phyloP scores from a whole-genome alignment of 2,888 invertebrate genomes.

The Limnephilus auricula region DNA sequence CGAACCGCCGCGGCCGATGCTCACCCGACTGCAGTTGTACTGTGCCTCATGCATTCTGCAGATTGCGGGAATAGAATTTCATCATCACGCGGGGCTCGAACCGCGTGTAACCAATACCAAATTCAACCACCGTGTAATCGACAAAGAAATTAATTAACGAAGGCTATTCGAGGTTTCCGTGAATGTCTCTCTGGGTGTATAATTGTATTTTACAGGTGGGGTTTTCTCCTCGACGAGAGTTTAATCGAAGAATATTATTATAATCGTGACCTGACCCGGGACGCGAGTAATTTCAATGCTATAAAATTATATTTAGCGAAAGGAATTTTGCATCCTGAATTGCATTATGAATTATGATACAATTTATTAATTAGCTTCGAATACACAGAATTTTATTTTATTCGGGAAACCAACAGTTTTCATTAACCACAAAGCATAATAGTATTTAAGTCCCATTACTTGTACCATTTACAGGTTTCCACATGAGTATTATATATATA shows the following conservation, averaged over 20 bases:
- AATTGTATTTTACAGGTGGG: not conserved
- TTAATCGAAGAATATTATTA: constrained; percentile 17
- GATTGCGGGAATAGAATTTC: constrained; percentile 39
- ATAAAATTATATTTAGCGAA: constrained; percentile 4
- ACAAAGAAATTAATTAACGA: constrained; percentile 38
- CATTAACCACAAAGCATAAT: no score
- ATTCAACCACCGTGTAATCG: constrained; percentile 46
- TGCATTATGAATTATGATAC: not conserved
- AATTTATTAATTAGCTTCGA: not conserved
- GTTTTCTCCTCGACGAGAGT: not conserved
- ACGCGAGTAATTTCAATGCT: constrained; percentile 28
- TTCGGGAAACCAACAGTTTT: no score
- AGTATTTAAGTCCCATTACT: no score
- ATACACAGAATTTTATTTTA: not conserved
- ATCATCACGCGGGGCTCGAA: constrained; percentile 37
- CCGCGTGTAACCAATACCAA: constrained; percentile 36
- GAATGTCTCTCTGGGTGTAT: constrained; percentile 13
- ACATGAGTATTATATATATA: no score
- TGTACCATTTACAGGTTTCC: no score
- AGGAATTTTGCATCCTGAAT: constrained; percentile 4
- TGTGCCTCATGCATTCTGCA: not conserved
- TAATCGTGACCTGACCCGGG: constrained; percentile 22
- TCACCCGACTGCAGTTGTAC: not conserved
- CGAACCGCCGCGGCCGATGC: constrained; percentile 29
- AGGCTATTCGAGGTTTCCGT: constrained; percentile 40